Evolutionary conservation across 2,113 vertebrate genomes (phyloP).

Genomic region (Atractosteus spatula): DNA sequence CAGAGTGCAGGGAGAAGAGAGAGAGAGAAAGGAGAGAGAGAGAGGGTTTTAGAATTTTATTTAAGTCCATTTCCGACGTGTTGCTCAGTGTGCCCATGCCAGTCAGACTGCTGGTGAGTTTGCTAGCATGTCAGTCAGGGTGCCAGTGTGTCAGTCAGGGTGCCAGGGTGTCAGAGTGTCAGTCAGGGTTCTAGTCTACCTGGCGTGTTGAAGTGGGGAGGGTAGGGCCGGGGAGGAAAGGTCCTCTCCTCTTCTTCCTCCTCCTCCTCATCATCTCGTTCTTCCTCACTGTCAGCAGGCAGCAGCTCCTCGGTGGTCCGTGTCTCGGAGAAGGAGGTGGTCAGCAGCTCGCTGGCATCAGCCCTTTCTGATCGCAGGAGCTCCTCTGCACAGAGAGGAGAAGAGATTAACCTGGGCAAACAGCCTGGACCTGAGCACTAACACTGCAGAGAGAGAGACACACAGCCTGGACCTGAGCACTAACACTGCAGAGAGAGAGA

Average conservation of each 20-base stretch:
- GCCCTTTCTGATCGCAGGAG: conserved; percentile 70
- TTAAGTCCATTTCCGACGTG: no score
- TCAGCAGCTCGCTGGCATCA: conserved; percentile 76
- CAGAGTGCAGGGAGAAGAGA: neutral
- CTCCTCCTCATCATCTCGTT: conserved; percentile 71
- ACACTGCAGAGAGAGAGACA: neutral
- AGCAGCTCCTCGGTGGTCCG: conserved; percentile 76
- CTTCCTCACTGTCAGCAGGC: conserved; percentile 73
- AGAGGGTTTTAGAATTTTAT: no score
- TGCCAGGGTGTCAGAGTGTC: neutral
- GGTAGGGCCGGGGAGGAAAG: conserved; percentile 70
- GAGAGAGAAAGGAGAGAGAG: conserved; percentile 16
- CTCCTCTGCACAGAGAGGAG: conserved; percentile 56
- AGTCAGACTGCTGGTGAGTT: no score
- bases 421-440: no score
- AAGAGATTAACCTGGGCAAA: no score
- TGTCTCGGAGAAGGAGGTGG: conserved; percentile 77
- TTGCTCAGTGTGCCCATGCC: no score
- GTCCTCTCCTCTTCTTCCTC: conserved; percentile 55
- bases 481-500: neutral
- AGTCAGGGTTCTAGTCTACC: neutral
- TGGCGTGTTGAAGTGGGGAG: conserved; percentile 50
- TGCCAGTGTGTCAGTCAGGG: neutral
- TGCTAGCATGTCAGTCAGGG: neutral
- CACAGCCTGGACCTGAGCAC: no score